Base-by-base conservation (phyloP, 1,140 invertebrate genomes). In the Saxidomus purpurata region DNA sequence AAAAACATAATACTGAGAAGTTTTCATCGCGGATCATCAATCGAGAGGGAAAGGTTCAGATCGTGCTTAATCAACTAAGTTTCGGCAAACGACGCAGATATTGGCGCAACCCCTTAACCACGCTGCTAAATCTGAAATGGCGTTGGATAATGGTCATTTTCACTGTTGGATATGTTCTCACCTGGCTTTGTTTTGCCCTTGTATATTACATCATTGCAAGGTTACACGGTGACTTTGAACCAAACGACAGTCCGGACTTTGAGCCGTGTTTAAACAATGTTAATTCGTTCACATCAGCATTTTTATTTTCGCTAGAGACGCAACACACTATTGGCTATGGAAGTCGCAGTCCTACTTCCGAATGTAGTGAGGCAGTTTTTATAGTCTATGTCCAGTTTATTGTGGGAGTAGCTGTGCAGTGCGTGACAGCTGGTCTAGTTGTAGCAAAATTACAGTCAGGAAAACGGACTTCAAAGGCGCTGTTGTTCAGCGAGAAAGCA, bases 361-460 rank as follows among this genome's bases (percentile, higher is more conserved):
- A 99, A 94, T 99, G 99, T 94, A 98, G 98, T 0, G 98, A 98
- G 95, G 98, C 98, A 0, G 98, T 99, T 85, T 98, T 99, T 92
- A 97, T 99, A 77, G 98, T 99, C 98, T 99, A 98, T 93, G 96
- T 99, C 36, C 99, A 99, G 95, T 99, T 98, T 93, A 98, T 99
- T 84, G 97, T 97, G 15, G 99, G 99, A 19, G 98, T 99, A 0
- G 98, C 99, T 97, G 98, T 98, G 34, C 97, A 97, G 94, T 97
- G 97, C 38, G 95, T 96, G 61, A 95, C 97, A 93, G 98, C 98
- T 0, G 98, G 98, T 63, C 98, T 99, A 3, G 63, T 89, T 19
- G 87, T 89, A 28, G 87, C 87, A n/a, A 89, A 89, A 34, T 49
- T 89, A 59, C 87, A 89, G 28, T 96, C 98, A 19, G 99, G 99